Evolutionary conservation across 1,140 invertebrate species (phyloP), one percentile per base, ranked within the genome.

Genomic region (Brachionus paranguensis): DNA sequence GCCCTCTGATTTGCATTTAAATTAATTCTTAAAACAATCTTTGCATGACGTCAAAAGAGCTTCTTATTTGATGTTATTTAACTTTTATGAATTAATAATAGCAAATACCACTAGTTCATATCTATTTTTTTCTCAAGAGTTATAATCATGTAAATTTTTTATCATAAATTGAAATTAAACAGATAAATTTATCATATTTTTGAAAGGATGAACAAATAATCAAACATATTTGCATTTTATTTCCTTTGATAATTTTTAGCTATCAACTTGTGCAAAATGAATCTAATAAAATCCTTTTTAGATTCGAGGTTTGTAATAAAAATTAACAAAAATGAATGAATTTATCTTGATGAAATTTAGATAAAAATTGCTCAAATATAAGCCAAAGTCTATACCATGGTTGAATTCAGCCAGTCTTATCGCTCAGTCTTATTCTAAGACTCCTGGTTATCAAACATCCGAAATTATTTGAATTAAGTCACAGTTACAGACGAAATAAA

Each of bases 21-120:
- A 72, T 72, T 72, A 68, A 68, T 68, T 68, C 65, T 68, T 41
- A 72, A 72, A 72, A 72, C 41, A 72, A 72, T 72, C 33, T 72
- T 43, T 3, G 17, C 33, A 72, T 43, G 68, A 41, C 29, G 37
- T 41, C 14, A 20, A 43, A 8, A 72, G 37, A 72, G 37, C 43
- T 43, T 72, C 17, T 72, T 41, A 2, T 72, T 72, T 43, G 33
- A 41, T 41, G 24, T 17, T 33, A 37, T 20, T 60, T 60, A 60
- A 60, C 6, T 60, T 60, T 60, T 60, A 60, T 60, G 17, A 60
- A 60, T 60, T 60, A 60, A 60, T 60, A 60, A 60, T 60, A 20
- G 20, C 17, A 60, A 27, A 60, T 60, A 20, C 17, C 20, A 60
- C 53, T 1, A 60, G 53, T 24, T 60, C 3, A 11, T 60, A 20